Evolutionary conservation across 1,140 invertebrate species (phyloP).

Genomic region (honey bee (Apis mellifera)): Amel_HAv3.1 CM009933.2:412501-413000

Average conservation of each 20-base stretch:
- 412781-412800: slow-evolving; percentile 95
- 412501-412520: no score
- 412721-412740: neutral
- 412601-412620: neutral
- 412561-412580: no score
- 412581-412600: no score
- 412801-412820: slow-evolving; percentile 91
- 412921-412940: neutral
- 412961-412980: no score
- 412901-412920: slow-evolving; percentile 80
- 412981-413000: no score
- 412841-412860: slow-evolving; percentile 97
- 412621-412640: neutral
- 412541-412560: no score
- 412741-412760: slow-evolving; percentile 57
- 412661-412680: neutral
- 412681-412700: neutral
- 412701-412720: slow-evolving; percentile 29
- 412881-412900: slow-evolving; percentile 91
- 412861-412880: slow-evolving; percentile 98
- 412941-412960: no score
- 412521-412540: no score
- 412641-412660: neutral
- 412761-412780: slow-evolving; percentile 95
- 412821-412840: slow-evolving; percentile 97